Evolutionary conservation across 1,140 invertebrate genomes (phyloP).

Genomic region (Dinothrombium tinctorium): DNA sequence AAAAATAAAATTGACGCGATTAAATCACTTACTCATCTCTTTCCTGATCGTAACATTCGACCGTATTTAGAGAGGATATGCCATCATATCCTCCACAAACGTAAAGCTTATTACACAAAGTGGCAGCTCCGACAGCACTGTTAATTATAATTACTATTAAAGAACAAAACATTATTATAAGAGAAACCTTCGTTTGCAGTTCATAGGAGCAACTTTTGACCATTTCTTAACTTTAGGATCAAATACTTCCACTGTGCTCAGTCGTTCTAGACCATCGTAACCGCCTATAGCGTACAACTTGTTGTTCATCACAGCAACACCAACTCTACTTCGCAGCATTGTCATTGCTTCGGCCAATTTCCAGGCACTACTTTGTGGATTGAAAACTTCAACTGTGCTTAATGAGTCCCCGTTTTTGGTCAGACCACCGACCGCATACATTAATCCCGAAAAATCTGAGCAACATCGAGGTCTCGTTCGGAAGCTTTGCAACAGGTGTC

Average conservation of each 20-base stretch:
- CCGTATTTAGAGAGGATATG: slow-evolving; percentile 55
- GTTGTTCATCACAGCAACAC: no score
- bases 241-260: slow-evolving; percentile 71
- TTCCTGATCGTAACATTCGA: slow-evolving; percentile 54
- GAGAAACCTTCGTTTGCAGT: no score
- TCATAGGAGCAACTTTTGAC: no score
- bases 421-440: slow-evolving; percentile 90
- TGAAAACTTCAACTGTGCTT: slow-evolving; percentile 52
- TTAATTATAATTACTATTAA: slow-evolving; percentile 56
- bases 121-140: slow-evolving; percentile 86
- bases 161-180: slow-evolving; percentile 57
- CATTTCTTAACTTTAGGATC: no score
- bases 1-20: no score
- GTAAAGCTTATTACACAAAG: slow-evolving; percentile 55
- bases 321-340: slow-evolving; percentile 76
- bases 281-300: no score
- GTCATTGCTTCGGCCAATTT: slow-evolving; percentile 82
- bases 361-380: slow-evolving; percentile 86
- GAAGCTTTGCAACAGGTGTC: slow-evolving; percentile 45
- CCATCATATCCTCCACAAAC: slow-evolving; percentile 80
- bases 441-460: no score
- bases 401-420: slow-evolving; percentile 53
- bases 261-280: slow-evolving; percentile 45
- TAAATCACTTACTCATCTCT: slow-evolving; percentile 65
- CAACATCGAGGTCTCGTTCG: slow-evolving; percentile 44